A percentile compares a stretch with the other conserved stretches of the same genome.
These are phyloP conservation scores for Cyanistes caeruleus DNA, from an alignment of 2,113 vertebrate species.

Conservation along the genomic window DNA sequence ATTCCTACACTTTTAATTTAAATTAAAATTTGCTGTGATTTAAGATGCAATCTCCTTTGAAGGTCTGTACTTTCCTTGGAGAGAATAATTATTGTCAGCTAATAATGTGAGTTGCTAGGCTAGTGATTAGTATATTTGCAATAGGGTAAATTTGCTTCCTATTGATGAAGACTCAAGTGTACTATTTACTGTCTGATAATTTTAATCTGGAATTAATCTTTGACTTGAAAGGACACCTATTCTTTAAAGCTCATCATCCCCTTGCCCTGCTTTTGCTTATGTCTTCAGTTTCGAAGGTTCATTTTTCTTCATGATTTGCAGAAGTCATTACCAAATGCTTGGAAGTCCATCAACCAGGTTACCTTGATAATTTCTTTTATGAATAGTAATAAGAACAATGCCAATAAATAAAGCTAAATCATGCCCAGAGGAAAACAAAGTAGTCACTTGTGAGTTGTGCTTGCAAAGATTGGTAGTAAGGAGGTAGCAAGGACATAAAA, in stretches of 20 bases:
- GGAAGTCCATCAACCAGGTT: neutral
- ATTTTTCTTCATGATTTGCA: slow-evolving; percentile 33
- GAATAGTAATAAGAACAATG: neutral
- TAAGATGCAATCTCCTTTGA: slow-evolving; percentile 28
- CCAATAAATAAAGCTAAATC: slow-evolving; percentile 31
- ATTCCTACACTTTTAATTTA: slow-evolving; percentile 7
- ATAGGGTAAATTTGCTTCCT: slow-evolving; percentile 38
- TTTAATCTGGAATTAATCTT: slow-evolving; percentile 33
- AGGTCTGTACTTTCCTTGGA: slow-evolving; percentile 30
- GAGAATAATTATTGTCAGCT: slow-evolving; percentile 64
- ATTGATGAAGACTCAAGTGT: neutral
- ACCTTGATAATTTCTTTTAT: slow-evolving; percentile 41
- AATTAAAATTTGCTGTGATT: slow-evolving; percentile 58
- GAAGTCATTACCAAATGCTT: slow-evolving; percentile 7
- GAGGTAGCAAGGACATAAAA: neutral
- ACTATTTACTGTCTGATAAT: neutral
- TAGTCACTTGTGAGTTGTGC: neutral
- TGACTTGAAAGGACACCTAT: neutral
- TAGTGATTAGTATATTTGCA: slow-evolving; percentile 54
- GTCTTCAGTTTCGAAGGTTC: neutral
- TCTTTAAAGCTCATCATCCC: neutral
- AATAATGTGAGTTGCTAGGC: slow-evolving; percentile 16
- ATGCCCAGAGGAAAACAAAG: neutral
- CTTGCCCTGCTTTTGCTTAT: neutral
- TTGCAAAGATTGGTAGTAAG: neutral